phyloP scores from a whole-genome alignment of 2,797 vertebrate species.

The Loris lydekkerianus region DNA sequence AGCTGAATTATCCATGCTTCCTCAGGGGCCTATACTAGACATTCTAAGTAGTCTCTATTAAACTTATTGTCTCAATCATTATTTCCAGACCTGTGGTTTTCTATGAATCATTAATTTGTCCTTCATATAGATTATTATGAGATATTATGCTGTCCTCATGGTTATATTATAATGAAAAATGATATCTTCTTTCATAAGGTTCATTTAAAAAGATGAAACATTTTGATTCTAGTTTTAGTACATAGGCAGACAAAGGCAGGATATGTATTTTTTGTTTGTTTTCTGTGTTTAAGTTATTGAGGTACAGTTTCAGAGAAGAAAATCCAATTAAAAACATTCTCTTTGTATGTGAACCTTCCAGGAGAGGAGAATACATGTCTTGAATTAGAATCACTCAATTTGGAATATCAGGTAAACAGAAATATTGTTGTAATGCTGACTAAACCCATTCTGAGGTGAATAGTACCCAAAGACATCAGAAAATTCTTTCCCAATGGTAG shows the following conservation, averaged over 20 bases:
- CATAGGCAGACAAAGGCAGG: not conserved
- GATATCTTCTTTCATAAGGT: not conserved
- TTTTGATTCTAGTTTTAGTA: constrained; percentile 53
- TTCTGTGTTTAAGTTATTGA: not conserved
- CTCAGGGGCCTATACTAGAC: not conserved
- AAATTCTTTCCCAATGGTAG: not conserved
- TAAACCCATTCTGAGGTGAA: not conserved
- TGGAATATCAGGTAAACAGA: not conserved
- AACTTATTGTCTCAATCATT: constrained; percentile 63
- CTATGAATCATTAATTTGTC: constrained; percentile 71
- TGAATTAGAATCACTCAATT: not conserved
- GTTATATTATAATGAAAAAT: constrained; percentile 54
- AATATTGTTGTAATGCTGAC: not conserved
- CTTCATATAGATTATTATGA: constrained; percentile 52
- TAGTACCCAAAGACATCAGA: not conserved
- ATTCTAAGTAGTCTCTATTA: constrained; percentile 15
- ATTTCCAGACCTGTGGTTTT: constrained; percentile 65
- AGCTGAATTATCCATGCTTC: constrained; percentile 52
- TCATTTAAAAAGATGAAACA: not conserved
- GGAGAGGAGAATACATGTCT: not conserved
- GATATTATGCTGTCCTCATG: not conserved
- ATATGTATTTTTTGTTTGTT: not conserved
- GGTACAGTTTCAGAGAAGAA: not conserved
- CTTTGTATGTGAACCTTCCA: not conserved
- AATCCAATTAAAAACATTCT: not conserved